Evolutionary conservation across 2,113 vertebrate genomes (phyloP).

Genomic region (Amazona vittata): DNA sequence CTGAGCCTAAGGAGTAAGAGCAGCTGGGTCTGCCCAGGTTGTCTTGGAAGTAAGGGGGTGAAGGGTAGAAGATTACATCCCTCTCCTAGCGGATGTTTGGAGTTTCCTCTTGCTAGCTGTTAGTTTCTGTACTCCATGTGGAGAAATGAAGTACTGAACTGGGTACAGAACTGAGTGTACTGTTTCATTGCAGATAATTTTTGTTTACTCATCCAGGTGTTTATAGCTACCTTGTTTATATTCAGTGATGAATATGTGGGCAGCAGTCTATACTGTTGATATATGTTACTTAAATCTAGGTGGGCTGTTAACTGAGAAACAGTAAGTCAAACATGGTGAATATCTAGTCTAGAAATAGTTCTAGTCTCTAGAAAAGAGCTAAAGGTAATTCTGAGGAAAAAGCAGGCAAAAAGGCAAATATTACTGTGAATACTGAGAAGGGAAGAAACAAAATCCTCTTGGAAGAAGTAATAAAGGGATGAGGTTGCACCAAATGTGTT

Average conservation of each 20-base stretch:
- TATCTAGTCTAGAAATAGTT: background rate
- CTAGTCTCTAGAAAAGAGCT: background rate
- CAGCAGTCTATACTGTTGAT: background rate
- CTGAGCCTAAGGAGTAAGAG: background rate
- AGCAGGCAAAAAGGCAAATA: background rate
- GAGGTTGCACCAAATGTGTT: background rate
- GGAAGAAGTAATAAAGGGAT: background rate
- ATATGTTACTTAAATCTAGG: background rate
- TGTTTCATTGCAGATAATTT: background rate
- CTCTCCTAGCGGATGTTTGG: background rate
- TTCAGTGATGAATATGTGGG: background rate
- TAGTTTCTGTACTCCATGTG: background rate
- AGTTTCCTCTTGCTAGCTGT: background rate
- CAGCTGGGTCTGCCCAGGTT: background rate
- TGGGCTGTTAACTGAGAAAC: background rate
- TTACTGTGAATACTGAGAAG: background rate
- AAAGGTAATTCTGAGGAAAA: background rate
- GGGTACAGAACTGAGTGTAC: background rate
- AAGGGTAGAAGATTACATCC: background rate
- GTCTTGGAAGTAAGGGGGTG: background rate
- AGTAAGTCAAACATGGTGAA: background rate
- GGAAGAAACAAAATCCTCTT: background rate
- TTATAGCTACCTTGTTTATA: background rate
- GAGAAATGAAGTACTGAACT: background rate
- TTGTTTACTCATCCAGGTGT: background rate